Base-by-base conservation (phyloP, 35 echinoderm and acorn worm genomes). In the Amphiura filiformis region DNA sequence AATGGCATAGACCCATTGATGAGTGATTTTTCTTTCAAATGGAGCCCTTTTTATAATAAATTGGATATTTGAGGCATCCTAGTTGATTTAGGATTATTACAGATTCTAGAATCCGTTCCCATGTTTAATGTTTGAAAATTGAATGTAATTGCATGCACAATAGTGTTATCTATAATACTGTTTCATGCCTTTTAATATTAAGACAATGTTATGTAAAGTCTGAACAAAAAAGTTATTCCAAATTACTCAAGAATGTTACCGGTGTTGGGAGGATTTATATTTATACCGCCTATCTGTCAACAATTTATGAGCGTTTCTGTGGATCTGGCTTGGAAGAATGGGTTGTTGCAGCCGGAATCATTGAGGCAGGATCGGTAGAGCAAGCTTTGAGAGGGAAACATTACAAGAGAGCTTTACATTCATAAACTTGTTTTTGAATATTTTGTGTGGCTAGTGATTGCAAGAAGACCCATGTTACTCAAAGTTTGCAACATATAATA, bases 321-420 rank as follows among this genome's bases (percentile, higher is more conserved):
- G 84, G 88, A 30, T 90, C 88, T 0, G 88, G 88, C 49, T 28
- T 90, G 34, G 81, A 78, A 28, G 88, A 90, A 84, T 56, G 81
- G 34, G 38, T 84, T 52, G 88, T 90, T 38, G 88, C 88, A 70
- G 88, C 81, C 17, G 88, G 70, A 30, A 80, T 90, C 57, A 77
- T 83, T 76, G 80, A 78, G 76, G 80, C 78, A 14, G 87, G 87
- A 39, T 88, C 87, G 23, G 87, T 81, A 31, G 87, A 88, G 49
- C 87, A 88, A 76, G 88, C 88, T 35, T 35, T 90, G 18, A 78
- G 38, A 64, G 88, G 88, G 76, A 90, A 90, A 77, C 80, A 90
- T 38, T 90, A 84, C 40, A 90, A 90, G 18, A 35, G 80, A 75
- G 81, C 49, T 31, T 34, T 90, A 26, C 81, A 79, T 75, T 33